phyloP scores from a whole-genome alignment of 1,140 invertebrate genomes.

The Adelges cooleyi region DNA sequence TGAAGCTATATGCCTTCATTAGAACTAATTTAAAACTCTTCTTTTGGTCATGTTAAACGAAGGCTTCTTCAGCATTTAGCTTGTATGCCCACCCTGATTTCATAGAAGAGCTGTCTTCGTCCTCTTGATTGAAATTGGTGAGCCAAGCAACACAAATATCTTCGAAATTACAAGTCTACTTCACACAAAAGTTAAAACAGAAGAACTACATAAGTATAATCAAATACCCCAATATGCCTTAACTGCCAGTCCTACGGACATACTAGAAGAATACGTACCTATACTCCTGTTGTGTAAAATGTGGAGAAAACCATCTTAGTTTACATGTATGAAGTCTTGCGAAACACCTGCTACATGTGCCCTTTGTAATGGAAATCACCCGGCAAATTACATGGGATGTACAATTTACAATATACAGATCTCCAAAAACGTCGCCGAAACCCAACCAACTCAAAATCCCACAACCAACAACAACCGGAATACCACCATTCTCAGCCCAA shows the following conservation, averaged over 20 bases:
- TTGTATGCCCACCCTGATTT: too few species aligned
- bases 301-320: slow-evolving; percentile 35
- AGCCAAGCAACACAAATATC: too few species aligned
- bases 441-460: too few species aligned
- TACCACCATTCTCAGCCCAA: too few species aligned
- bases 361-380: slow-evolving; percentile 36
- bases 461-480: too few species aligned
- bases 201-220: slow-evolving; percentile 34
- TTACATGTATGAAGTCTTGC: slow-evolving; percentile 37
- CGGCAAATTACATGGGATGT: slow-evolving; percentile 38
- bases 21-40: too few species aligned
- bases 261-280: slow-evolving; percentile 36
- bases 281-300: slow-evolving; percentile 37
- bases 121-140: too few species aligned
- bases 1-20: too few species aligned
- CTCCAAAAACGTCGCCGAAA: not conserved
- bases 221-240: slow-evolving; percentile 34
- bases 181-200: slow-evolving; percentile 32
- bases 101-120: too few species aligned
- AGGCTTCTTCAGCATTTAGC: too few species aligned
- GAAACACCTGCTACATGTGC: slow-evolving; percentile 36
- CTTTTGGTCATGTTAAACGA: too few species aligned
- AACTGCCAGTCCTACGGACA: not conserved
- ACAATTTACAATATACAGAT: not conserved
- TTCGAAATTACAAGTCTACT: too few species aligned